These are phyloP conservation scores for Petrocephalus microphthalmus DNA, from an alignment of 2,113 vertebrate species.

Conservation along the genomic window DNA sequence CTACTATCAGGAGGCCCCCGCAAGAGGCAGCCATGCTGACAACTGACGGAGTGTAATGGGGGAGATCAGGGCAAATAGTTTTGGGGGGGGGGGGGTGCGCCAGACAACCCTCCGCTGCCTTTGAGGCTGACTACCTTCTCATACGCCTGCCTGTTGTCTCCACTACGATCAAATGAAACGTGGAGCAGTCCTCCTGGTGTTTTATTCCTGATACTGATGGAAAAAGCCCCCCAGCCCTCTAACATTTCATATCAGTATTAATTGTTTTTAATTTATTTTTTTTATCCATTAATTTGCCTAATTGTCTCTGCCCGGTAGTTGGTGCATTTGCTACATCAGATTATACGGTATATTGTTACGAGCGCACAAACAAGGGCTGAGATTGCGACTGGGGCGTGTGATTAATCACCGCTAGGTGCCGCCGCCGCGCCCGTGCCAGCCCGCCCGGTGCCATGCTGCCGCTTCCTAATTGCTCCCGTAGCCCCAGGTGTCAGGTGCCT, in stretches of 20 bases:
- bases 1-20: neutral
- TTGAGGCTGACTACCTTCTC: constrained; percentile 26
- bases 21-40: constrained; percentile 10
- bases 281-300: neutral
- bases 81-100: constrained; percentile 1
- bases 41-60: constrained; percentile 32
- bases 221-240: no score
- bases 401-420: constrained; percentile 38
- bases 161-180: neutral
- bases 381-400: constrained; percentile 20
- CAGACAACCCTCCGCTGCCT: constrained; percentile 27
- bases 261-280: neutral
- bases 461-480: constrained; percentile 53
- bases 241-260: neutral
- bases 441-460: constrained; percentile 42
- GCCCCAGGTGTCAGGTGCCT: constrained; percentile 53
- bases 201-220: neutral
- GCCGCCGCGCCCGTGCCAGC: neutral
- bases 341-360: neutral
- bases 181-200: neutral
- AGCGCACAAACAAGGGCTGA: neutral
- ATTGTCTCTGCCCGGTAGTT: neutral
- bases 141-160: constrained; percentile 23
- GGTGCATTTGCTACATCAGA: neutral
- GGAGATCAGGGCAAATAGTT: constrained; percentile 17